A percentile compares a stretch with the other conserved stretches of the same genome.
phyloP scores from a whole-genome alignment of 2,113 vertebrate species.

The Centropristis striata region DNA sequence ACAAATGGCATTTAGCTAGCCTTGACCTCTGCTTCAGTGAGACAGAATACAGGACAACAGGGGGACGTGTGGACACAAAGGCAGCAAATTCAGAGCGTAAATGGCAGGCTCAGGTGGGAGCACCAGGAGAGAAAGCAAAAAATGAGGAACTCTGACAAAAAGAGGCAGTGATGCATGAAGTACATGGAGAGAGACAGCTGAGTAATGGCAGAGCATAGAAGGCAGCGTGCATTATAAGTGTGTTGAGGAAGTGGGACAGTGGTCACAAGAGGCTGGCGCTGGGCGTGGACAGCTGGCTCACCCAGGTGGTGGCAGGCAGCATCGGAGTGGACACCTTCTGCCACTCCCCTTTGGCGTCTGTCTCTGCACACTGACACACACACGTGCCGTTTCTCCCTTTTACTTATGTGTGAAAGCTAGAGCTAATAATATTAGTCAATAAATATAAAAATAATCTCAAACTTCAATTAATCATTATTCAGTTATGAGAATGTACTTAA shows the following conservation, averaged over 20 bases:
- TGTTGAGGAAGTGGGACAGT: conserved; percentile 22
- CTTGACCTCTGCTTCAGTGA: conserved; percentile 23
- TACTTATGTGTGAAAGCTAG: too few species aligned
- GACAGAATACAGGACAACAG: rapidly evolving
- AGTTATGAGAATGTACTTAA: neutral
- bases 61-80: neutral
- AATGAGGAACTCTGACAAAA: conserved; percentile 32
- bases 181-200: neutral
- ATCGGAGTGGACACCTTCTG: conserved; percentile 31
- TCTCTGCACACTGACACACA: neutral
- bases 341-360: conserved; percentile 30
- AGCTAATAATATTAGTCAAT: too few species aligned
- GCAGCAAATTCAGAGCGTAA: conserved; percentile 25
- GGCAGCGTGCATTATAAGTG: neutral
- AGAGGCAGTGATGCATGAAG: conserved; percentile 17
- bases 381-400: conserved; percentile 23
- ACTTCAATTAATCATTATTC: neutral
- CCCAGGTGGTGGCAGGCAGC: conserved; percentile 46
- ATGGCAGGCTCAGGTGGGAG: conserved; percentile 35
- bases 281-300: conserved; percentile 51
- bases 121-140: conserved; percentile 10
- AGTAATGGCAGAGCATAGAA: neutral
- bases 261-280: conserved; percentile 28
- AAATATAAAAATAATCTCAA: neutral
- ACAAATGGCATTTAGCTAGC: conserved; percentile 19